Evolutionary conservation across 2,113 vertebrate genomes (phyloP).

Genomic region (Melanostigma gelatinosum): DNA sequence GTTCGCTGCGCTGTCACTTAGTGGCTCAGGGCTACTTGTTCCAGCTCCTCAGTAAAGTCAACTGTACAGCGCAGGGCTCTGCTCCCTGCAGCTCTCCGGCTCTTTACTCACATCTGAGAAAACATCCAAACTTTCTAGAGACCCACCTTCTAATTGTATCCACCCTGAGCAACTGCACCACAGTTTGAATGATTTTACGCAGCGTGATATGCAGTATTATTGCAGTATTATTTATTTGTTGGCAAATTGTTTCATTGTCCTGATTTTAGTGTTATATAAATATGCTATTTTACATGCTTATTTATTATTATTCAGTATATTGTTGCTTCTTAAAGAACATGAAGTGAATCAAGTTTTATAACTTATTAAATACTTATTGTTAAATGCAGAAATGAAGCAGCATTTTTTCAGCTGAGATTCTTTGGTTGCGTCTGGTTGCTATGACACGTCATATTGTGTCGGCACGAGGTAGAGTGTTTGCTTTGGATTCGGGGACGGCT

Average conservation of each 20-base stretch:
- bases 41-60: constrained; percentile 60
- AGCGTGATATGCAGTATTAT: too few species aligned
- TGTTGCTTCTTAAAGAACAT: neutral
- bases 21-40: constrained; percentile 58
- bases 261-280: neutral
- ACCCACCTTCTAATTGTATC: constrained; percentile 12
- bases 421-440: neutral
- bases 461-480: neutral
- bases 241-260: neutral
- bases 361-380: neutral
- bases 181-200: neutral
- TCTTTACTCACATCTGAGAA: constrained; percentile 37
- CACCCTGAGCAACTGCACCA: neutral
- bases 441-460: too few species aligned
- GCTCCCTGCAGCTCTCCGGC: constrained; percentile 26
- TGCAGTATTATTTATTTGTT: too few species aligned
- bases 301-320: neutral
- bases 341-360: neutral
- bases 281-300: neutral
- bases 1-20: constrained; percentile 43
- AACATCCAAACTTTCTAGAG: constrained; percentile 29
- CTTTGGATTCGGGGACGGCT: neutral
- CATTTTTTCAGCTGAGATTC: too few species aligned
- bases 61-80: constrained; percentile 24
- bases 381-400: neutral